Evolutionary conservation across 2,888 invertebrate genomes (phyloP).

Genomic region (Mesoligia furuncula): DNA sequence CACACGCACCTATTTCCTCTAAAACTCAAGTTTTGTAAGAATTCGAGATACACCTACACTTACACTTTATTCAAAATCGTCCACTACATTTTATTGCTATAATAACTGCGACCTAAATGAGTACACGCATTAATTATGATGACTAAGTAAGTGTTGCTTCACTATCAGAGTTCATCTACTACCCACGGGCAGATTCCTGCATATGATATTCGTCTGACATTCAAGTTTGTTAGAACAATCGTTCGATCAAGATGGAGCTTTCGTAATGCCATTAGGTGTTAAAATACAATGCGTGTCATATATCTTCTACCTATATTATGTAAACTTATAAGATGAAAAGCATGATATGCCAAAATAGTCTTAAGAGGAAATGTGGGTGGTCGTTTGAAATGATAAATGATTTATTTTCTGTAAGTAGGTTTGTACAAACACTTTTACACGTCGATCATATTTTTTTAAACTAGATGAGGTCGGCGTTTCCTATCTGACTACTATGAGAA

Average conservation of each 20-base stretch:
- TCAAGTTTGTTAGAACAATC: slow-evolving; percentile 37
- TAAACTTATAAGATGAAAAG: not conserved
- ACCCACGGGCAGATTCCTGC: slow-evolving; percentile 60
- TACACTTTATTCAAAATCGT: slow-evolving; percentile 18
- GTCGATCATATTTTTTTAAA: too few species aligned
- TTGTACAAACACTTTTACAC: too few species aligned
- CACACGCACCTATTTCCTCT: not conserved
- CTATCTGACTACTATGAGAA: too few species aligned
- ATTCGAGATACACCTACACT: slow-evolving; percentile 21
- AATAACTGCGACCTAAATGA: slow-evolving; percentile 38
- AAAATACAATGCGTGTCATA: not conserved
- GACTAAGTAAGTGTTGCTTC: slow-evolving; percentile 51
- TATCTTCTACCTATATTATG: not conserved
- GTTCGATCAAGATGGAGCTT: slow-evolving; percentile 19
- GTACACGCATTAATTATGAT: slow-evolving; percentile 42
- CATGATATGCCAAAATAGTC: too few species aligned
- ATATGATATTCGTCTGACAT: slow-evolving; percentile 32
- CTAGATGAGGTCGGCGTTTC: too few species aligned
- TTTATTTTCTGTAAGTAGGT: too few species aligned
- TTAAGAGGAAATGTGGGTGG: too few species aligned
- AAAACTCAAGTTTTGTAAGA: slow-evolving; percentile 5
- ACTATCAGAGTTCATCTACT: slow-evolving; percentile 32
- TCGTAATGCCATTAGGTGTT: slow-evolving; percentile 11
- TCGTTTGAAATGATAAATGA: too few species aligned
- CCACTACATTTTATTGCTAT: slow-evolving; percentile 8